Evolutionary conservation across 1,140 invertebrate species (phyloP), one percentile per base, ranked within the genome.

Genomic region (Bombus breviceps): DNA sequence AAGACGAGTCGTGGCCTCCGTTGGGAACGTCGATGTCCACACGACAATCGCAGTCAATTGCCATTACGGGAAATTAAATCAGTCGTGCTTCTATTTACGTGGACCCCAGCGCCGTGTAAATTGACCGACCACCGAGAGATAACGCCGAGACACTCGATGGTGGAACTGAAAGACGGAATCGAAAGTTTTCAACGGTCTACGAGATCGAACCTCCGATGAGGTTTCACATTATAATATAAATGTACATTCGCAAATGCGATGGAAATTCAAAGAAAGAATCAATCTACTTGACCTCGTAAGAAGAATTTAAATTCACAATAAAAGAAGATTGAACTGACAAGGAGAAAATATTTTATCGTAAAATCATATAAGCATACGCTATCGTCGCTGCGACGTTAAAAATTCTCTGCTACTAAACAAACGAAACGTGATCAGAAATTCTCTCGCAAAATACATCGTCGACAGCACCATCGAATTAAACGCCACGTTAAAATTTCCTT

Each of bases 61-160:
- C 76, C 83, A 84, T 84, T 84, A 84, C 83, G 83, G 76, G 83
- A 84, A 84, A 84, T 84, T 84, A 84, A 84, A 84, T 84, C 83
- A 84, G 83, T 59, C 53, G 83, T 62, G 83, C 76, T 62, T 79
- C 83, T 84, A 84, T 84, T 84, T 84, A 84, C 83, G 76, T 76
- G 41, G 83, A 62, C 83, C 83, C 83, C 15, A 53, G 72, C 72
- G 39, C 28, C 83, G 76, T 62, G 83, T 84, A 84, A 80, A 84
- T 84, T 79, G 83, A 39, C 47, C 76, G 83, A 68, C 75, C 69
- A 62, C 75, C 47, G 68, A 79, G 75, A 84, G 83, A 84, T 81
- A 74, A 59, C 68, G 57, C 18, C 43, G 39, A 18, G 39, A 28
- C 13, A 6, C 28, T 79, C 32, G 47, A n/a, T 32, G 32, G n/a